phyloP scores from a whole-genome alignment of 2,797 vertebrate species.

The Etheostoma nigrum region DNA sequence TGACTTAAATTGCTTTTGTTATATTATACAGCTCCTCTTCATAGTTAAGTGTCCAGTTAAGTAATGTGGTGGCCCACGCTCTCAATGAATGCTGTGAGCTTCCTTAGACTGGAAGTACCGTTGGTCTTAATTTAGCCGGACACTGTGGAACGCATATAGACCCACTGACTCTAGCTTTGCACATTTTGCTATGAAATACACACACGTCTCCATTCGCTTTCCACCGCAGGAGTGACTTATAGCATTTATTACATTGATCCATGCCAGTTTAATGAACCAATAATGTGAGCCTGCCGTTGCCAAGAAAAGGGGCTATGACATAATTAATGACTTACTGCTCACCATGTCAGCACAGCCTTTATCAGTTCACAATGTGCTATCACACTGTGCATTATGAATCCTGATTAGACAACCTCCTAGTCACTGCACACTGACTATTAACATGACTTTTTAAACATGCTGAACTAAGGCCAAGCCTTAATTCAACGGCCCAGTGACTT shows the following conservation, averaged over 20 bases:
- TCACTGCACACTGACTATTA: conserved; percentile 42
- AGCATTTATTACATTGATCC: conserved; percentile 80
- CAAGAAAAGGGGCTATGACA: conserved; percentile 78
- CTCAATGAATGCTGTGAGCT: conserved; percentile 47
- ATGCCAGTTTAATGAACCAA: conserved; percentile 81
- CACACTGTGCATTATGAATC: conserved; percentile 70
- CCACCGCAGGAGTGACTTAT: conserved; percentile 70
- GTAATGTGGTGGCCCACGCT: conserved; percentile 43
- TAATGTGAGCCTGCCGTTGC: conserved; percentile 77
- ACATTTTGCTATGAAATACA: conserved; percentile 44
- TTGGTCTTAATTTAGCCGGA: conserved; percentile 49
- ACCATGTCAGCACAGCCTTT: conserved; percentile 73
- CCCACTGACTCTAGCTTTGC: conserved; percentile 31
- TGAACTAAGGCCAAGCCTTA: conserved; percentile 20
- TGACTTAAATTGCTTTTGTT: conserved; percentile 58
- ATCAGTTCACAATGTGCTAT: conserved; percentile 78
- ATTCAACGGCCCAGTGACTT: conserved; percentile 38
- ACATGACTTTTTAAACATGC: conserved; percentile 53
- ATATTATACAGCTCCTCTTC: conserved; percentile 42
- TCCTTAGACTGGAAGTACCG: conserved; percentile 53
- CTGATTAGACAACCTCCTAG: conserved; percentile 56
- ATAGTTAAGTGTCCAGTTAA: conserved; percentile 59
- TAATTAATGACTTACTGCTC: conserved; percentile 80
- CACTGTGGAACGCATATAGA: conserved; percentile 23
- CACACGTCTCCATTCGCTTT: conserved; percentile 39